Evolutionary conservation across 2,888 invertebrate genomes (phyloP), one percentile per base, ranked within the genome.

Genomic region (Nebria brevicollis): DNA sequence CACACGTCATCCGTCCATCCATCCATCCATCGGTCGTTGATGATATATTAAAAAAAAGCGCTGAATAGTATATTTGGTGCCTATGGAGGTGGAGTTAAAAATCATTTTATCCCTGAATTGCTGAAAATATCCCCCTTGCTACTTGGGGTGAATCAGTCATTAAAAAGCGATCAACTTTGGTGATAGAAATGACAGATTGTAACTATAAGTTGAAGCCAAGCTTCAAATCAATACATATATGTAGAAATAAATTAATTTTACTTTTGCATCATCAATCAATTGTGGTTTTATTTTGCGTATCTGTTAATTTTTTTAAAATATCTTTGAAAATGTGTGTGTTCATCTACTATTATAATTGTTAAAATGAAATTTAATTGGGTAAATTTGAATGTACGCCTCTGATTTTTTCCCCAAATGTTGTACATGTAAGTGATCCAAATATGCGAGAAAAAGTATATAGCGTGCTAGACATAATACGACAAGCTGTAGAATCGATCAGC

Each of bases 401-500:
- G 79, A 41, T 7, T 70, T 85, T 85, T 66, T 65, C n/a, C 34
- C 34, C 70, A 13, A 54, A 70, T 25, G 26, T 15, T 20, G 26
- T 70, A 13, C 25, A 70, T 70, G 11, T 34, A 70, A 70, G 70
- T 34, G 85, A 86, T 86, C 75, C 86, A 86, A 87, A 87, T 86
- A 86, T 87, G 88, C 87, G 87, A 87, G 87, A 88, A 88, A 88
- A 87, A 74, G 74, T 75, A 79, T 87, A 87, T 86, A 87, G 86
- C 87, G 84, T 86, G 87, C 87, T 86, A 86, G 87, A 88, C 88
- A 88, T 88, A 87, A 88, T 88, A 87, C 87, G 86, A 87, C 87
- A 87, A 86, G 86, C 86, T 86, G 86, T 87, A 87, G 87, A 87
- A 88, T 88, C 88, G 88, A 88, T 88, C 88, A 88, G 87, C 86